Base-by-base conservation (phyloP, 1,140 invertebrate genomes). In the Brachionus plicatilis region DNA sequence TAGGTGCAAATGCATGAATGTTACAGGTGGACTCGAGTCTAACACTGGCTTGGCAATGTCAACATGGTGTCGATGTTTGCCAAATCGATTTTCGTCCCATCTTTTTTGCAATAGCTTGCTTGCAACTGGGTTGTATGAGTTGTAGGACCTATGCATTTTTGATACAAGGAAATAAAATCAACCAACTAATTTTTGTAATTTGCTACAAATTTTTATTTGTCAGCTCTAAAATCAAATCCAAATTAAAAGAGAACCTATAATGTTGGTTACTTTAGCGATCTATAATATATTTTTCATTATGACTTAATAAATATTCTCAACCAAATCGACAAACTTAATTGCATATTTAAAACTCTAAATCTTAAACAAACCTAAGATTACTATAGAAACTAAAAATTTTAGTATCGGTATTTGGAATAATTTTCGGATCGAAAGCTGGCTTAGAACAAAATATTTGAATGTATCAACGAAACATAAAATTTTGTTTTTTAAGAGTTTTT, bases 1-100 rank as follows among this genome's bases (percentile, higher is more conserved):
- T 8, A 90, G 85, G 85, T 90, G 89, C 17, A 90, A 87, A 86
- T 90, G 89, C 87, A 90, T 88, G 85, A 88, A 90, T n/a, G 89
- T 90, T 24, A 87, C 86, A 20, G 89, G 89, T 5, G 89, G 86
- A 75, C 86, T 88, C 9, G 89, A 89, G 78, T 90, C 89, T 14
- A 90, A 87, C 86, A 88, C 87, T 14, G 89, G 84, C 11, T 53
- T 37, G 9, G 86, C 86, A 14, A 85, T 83, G 7, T n/a, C 11
- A 1, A 87, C 85, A 87, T 87, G 72, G n/a, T 80, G 45, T 75
- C 87, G 85, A 83, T 89, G 89, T 85, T 88, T 87, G 37, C 88
- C 86, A 84, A 88, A 89, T 66, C 88, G 88, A 14, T 87, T 88
- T 12, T 86, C 82, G 72, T 89, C 89, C 89, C 89, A 89, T 83